Conservation (phyloP, 2,797 vertebrate genomes). For the Ctenochaetus hawaiiensis region DNA sequence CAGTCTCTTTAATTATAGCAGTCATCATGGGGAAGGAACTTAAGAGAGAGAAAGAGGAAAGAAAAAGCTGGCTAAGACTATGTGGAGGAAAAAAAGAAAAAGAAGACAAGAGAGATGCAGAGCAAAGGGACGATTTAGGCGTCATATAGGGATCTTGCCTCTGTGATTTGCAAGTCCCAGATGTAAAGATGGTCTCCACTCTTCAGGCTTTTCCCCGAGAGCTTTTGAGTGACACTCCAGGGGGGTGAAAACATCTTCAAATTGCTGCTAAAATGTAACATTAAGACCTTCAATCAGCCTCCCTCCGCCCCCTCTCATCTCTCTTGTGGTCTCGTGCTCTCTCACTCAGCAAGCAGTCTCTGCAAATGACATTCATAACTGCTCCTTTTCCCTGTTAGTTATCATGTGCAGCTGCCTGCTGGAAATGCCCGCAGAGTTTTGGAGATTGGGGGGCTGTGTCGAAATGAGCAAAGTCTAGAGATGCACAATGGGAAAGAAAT, state of each 20-base stretch:
- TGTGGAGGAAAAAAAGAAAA: slow-evolving; percentile 5
- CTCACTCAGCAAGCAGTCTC: slow-evolving; percentile 67
- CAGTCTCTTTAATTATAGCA: slow-evolving; percentile 70
- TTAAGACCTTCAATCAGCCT: slow-evolving; percentile 74
- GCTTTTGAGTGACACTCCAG: slow-evolving; percentile 63
- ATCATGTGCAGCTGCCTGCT: slow-evolving; percentile 70
- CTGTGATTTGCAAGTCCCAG: slow-evolving; percentile 55
- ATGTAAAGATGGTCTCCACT: slow-evolving; percentile 44
- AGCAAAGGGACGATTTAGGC: slow-evolving; percentile 24
- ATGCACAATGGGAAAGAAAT: slow-evolving; percentile 62
- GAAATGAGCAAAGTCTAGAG: slow-evolving; percentile 58
- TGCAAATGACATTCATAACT: slow-evolving; percentile 70
- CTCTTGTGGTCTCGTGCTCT: slow-evolving; percentile 27
- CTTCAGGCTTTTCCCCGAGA: slow-evolving; percentile 33
- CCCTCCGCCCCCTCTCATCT: background rate
- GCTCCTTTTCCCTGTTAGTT: slow-evolving; percentile 70
- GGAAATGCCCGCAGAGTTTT: slow-evolving; percentile 66
- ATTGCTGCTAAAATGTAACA: slow-evolving; percentile 83
- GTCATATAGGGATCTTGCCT: slow-evolving; percentile 39
- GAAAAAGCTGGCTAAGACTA: slow-evolving; percentile 9
- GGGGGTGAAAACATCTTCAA: slow-evolving; percentile 70
- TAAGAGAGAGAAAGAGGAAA: slow-evolving; percentile 31
- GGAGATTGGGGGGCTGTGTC: slow-evolving; percentile 40
- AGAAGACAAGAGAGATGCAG: slow-evolving; percentile 2
- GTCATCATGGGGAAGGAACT: slow-evolving; percentile 50